phyloP scores from a whole-genome alignment of 1,140 invertebrate genomes.

The Aphidius ervi region DNA sequence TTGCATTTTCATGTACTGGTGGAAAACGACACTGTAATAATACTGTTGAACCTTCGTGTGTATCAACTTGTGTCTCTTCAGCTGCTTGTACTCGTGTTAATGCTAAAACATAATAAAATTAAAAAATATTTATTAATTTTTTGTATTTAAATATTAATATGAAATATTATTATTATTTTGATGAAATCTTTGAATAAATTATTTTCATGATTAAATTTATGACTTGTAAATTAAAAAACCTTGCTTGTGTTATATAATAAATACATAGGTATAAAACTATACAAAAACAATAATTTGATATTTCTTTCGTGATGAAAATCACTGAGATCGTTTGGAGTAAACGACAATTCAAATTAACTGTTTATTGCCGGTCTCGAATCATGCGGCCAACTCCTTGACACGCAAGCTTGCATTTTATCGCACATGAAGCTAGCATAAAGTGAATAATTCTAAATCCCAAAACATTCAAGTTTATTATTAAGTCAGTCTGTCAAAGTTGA shows the following conservation, averaged over 20 bases:
- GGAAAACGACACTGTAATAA: slow-evolving; percentile 44
- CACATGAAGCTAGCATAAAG: no score
- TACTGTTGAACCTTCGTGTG: slow-evolving; percentile 49
- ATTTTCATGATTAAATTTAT: slow-evolving; percentile 7
- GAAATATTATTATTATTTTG: background rate
- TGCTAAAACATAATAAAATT: slow-evolving; percentile 34
- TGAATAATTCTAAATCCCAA: no score
- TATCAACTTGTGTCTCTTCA: slow-evolving; percentile 49
- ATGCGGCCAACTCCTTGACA: no score
- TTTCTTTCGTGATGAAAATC: no score
- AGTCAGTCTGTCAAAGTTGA: no score
- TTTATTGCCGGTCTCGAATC: background rate
- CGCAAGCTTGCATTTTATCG: no score
- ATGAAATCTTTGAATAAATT: background rate
- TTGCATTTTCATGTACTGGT: slow-evolving; percentile 39
- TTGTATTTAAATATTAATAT: background rate
- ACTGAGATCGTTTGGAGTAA: background rate
- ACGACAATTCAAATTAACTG: slow-evolving; percentile 14
- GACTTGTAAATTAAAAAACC: no score
- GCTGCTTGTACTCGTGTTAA: slow-evolving; percentile 33
- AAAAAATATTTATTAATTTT: background rate
- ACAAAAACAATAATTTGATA: no score
- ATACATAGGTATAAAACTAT: no score
- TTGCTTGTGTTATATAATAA: no score
- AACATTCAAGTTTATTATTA: no score